Evolutionary conservation across 2,113 vertebrate species (phyloP), one percentile per base, ranked within the genome.

Genomic region (Monarcha castaneiventris): DNA sequence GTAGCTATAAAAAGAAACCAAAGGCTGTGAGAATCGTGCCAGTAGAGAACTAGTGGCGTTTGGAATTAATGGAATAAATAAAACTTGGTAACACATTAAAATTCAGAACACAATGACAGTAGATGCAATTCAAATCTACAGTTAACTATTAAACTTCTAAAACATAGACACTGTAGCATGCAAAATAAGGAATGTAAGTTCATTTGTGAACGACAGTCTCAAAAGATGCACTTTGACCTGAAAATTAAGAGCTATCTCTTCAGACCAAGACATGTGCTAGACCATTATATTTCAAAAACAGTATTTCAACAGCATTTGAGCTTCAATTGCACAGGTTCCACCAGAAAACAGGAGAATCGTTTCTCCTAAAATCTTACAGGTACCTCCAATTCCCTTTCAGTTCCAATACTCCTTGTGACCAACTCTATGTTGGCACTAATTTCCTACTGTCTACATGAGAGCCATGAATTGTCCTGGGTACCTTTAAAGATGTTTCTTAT

Each of bases 1-100:
- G 75, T 19, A 86, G 79, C 89, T 95, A 90, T 81, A 94, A 93
- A 95, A 95, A 93, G 91, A 91, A 94, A 85, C 66, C 39, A 95
- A 91, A 77, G 88, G 71, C 95, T 88, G 43, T 66, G 58, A 95
- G 61, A 96, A 95, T 48, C 85, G 67, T 94, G 90, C 87, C 90
- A 95, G 79, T 49, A 74, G 89, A 96, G 86, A 94, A 95, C 59
- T 46, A 66, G 83, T 55, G 77, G 83, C 7, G 21, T 88, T 80
- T 61, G 27, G 68, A 94, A 90, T 71, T 81, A 93, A 77, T 27
- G 78, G 79, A 94, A 92, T 92, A 94, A 96, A 94, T 79, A 92
- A 46, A 93, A 84, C 63, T 77, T 2, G 1, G 59, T 86, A 90
- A 81, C n/a, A 73, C 67, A 88, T 93, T 84, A 84, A 83, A 66